Percentiles rank a stretch among this genome's conserved stretches.
phyloP scores from a whole-genome alignment of 2,113 vertebrate genomes.

The Amphilophus citrinellus region DNA sequence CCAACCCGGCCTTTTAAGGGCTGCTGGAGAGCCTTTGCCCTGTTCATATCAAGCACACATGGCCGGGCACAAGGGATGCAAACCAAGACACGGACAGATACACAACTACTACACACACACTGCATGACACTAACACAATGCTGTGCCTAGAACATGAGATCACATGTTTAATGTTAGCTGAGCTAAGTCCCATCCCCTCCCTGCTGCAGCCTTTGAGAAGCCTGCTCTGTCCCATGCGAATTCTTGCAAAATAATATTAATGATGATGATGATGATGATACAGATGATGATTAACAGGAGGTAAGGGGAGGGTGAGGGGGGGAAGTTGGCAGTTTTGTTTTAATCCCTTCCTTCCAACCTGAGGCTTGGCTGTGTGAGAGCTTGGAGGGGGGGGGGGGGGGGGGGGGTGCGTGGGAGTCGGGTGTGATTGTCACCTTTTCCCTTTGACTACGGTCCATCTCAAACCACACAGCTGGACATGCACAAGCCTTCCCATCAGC shows the following conservation, averaged over 20 bases:
- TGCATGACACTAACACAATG: constrained; percentile 21
- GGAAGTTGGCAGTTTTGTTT: constrained; percentile 8
- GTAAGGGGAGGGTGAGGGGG: constrained; percentile 6
- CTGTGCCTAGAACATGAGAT: constrained; percentile 53
- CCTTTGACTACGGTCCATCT: constrained; percentile 63
- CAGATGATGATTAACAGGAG: constrained; percentile 51
- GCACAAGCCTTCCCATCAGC: constrained; percentile 56
- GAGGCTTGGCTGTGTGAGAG: constrained; percentile 10
- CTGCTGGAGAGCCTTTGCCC: constrained; percentile 14
- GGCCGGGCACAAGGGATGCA: not conserved
- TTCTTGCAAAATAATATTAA: constrained; percentile 20
- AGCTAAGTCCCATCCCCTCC: constrained; percentile 37
- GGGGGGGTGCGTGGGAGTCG: not conserved
- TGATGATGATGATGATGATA: constrained; percentile 24
- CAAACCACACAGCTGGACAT: constrained; percentile 58
- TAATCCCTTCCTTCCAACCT: constrained; percentile 35
- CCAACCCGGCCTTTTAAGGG: constrained; percentile 37
- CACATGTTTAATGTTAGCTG: constrained; percentile 57
- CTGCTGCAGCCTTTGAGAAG: constrained; percentile 27
- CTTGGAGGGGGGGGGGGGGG: not conserved
- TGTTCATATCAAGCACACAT: not conserved
- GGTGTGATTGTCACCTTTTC: constrained; percentile 66
- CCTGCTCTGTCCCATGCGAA: constrained; percentile 23
- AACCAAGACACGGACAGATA: constrained; percentile 8
- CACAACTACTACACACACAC: constrained; percentile 31